Percentiles rank a stretch among this genome's conserved stretches.
Evolutionary conservation across 2,797 vertebrate species (phyloP).

Genomic region (Ptychadena robeensis): DNA sequence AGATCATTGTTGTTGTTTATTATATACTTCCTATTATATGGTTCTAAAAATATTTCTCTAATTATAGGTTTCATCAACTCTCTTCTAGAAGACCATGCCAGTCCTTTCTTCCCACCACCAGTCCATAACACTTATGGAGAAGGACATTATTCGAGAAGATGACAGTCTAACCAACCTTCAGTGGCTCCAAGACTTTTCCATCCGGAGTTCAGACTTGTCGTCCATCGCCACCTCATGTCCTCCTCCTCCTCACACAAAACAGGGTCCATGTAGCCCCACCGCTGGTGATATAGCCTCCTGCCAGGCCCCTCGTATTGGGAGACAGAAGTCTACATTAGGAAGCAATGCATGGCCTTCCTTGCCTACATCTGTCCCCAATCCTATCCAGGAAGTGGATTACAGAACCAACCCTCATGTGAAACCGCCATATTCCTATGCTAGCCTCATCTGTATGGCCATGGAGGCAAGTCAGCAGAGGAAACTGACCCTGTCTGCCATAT

Average conservation of each 20-base stretch:
- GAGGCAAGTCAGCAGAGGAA: conserved; percentile 84
- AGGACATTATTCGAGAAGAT: conserved; percentile 65
- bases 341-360: conserved; percentile 69
- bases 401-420: conserved; percentile 81
- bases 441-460: conserved; percentile 89
- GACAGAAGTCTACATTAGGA: conserved; percentile 64
- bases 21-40: background rate
- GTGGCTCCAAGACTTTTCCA: conserved; percentile 89
- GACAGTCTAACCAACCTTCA: conserved; percentile 88
- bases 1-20: background rate
- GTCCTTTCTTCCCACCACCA: conserved; percentile 76
- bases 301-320: conserved; percentile 76
- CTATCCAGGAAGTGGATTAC: conserved; percentile 79
- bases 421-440: conserved; percentile 85
- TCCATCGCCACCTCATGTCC: conserved; percentile 68
- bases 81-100: conserved; percentile 75
- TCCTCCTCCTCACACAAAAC: conserved; percentile 67
- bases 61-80: background rate
- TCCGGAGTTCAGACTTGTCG: conserved; percentile 80
- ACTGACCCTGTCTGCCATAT: conserved; percentile 86
- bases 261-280: conserved; percentile 82
- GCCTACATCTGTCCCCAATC: conserved; percentile 63
- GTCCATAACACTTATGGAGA: conserved; percentile 3
- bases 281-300: conserved; percentile 82
- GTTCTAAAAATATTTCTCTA: background rate